A percentile compares a stretch with the other conserved stretches of the same genome.
Conservation (phyloP, 2,888 invertebrate species). For the Scaptodrosophila latifasciaeformis region DNA sequence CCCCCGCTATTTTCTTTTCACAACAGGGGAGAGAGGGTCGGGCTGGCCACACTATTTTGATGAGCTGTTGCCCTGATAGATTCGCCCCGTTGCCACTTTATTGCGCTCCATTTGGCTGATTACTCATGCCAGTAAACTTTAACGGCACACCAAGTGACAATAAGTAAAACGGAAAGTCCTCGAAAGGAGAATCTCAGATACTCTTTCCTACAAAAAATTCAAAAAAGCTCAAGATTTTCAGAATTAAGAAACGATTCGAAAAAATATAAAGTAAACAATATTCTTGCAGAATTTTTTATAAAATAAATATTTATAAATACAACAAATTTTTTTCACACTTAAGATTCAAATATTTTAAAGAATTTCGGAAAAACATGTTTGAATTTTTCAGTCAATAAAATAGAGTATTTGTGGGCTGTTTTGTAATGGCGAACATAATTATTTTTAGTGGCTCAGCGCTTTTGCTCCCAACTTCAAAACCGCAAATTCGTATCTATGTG, state of each 20-base stretch:
- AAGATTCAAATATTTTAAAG: no score
- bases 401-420: no score
- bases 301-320: no score
- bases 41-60: neutral
- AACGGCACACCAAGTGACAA: slow-evolving; percentile 42
- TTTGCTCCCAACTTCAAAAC: slow-evolving; percentile 65
- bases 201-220: neutral
- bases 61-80: slow-evolving; percentile 54
- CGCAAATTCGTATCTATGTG: slow-evolving; percentile 57
- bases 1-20: no score
- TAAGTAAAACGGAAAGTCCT: neutral
- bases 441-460: slow-evolving; percentile 68
- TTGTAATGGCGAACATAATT: slow-evolving; percentile 60
- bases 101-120: slow-evolving; percentile 67
- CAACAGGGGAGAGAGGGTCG: neutral
- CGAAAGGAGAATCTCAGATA: neutral
- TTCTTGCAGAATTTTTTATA: no score
- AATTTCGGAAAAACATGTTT: no score
- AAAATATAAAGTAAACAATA: no score
- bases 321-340: no score
- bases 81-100: slow-evolving; percentile 65
- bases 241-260: no score
- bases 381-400: no score
- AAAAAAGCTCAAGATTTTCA: neutral
- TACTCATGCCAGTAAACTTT: slow-evolving; percentile 67